These are phyloP conservation scores for Pomacea maculata DNA, from an alignment of 1,140 invertebrate genomes.

Conservation along the genomic window DNA sequence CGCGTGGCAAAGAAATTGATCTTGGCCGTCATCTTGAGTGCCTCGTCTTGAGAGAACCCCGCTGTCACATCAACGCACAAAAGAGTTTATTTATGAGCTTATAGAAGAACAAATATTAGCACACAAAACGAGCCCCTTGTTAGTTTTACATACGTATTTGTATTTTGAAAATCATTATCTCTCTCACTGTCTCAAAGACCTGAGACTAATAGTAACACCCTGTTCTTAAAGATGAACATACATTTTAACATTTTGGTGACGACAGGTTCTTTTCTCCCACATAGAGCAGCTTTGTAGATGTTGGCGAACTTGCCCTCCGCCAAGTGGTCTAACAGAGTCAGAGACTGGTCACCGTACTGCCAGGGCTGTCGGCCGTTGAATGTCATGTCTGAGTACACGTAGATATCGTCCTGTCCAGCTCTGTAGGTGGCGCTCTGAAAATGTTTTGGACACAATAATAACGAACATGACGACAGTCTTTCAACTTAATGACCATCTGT, in stretches of 20 bases:
- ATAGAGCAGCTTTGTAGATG: constrained; percentile 34
- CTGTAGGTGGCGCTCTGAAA: neutral
- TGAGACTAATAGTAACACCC: too few species aligned
- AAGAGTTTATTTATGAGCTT: too few species aligned
- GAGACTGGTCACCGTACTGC: constrained; percentile 20
- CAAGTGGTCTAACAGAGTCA: constrained; percentile 28
- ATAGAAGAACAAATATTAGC: neutral
- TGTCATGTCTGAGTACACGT: constrained; percentile 27
- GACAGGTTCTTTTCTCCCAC: constrained; percentile 13
- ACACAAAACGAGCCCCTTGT: too few species aligned
- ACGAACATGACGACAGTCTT: too few species aligned
- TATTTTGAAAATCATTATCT: too few species aligned
- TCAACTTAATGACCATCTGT: too few species aligned
- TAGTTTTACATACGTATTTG: neutral
- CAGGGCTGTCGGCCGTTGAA: constrained; percentile 28
- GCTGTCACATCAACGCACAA: neutral
- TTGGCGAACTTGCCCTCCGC: constrained; percentile 34
- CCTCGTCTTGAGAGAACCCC: constrained; percentile 33
- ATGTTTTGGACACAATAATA: too few species aligned
- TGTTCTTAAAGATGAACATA: neutral
- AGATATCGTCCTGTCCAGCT: constrained; percentile 9
- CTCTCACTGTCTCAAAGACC: too few species aligned
- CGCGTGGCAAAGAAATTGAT: constrained; percentile 47
- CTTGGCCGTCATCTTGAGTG: constrained; percentile 49
- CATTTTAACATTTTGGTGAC: constrained; percentile 37